These are phyloP conservation scores for Trematocara zebra DNA, from an alignment of 2,113 vertebrate species.

Conservation along the genomic window DNA sequence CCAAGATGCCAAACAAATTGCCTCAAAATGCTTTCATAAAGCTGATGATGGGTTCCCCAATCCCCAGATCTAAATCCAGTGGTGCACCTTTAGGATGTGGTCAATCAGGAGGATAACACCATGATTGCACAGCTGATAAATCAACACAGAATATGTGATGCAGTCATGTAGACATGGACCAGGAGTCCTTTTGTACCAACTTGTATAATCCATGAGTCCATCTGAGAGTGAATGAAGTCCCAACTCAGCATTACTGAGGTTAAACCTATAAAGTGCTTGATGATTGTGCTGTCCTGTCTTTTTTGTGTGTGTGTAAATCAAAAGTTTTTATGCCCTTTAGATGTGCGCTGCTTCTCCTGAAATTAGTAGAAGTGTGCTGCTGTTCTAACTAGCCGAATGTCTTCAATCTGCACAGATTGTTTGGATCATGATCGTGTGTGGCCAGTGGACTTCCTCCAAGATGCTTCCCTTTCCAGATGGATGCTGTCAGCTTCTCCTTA, in stretches of 20 bases:
- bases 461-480: neutral
- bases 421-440: slow-evolving; percentile 83
- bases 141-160: neutral
- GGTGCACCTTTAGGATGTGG: neutral
- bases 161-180: neutral
- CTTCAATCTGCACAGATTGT: slow-evolving; percentile 75
- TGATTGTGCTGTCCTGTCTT: neutral
- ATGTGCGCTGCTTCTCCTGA: neutral
- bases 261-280: neutral
- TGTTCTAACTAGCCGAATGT: neutral
- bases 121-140: neutral
- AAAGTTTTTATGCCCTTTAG: neutral
- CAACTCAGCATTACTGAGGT: neutral
- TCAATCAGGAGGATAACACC: neutral
- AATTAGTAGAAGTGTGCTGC: neutral
- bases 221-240: neutral
- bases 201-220: neutral
- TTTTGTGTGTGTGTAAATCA: neutral
- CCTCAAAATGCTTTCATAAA: neutral
- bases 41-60: neutral
- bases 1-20: neutral
- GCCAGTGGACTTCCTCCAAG: neutral
- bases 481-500: neutral
- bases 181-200: neutral
- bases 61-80: neutral